Percentiles rank a stretch among this genome's conserved stretches.
Conservation (phyloP, 1,140 invertebrate species). For the Drosophila aff. region DNA sequence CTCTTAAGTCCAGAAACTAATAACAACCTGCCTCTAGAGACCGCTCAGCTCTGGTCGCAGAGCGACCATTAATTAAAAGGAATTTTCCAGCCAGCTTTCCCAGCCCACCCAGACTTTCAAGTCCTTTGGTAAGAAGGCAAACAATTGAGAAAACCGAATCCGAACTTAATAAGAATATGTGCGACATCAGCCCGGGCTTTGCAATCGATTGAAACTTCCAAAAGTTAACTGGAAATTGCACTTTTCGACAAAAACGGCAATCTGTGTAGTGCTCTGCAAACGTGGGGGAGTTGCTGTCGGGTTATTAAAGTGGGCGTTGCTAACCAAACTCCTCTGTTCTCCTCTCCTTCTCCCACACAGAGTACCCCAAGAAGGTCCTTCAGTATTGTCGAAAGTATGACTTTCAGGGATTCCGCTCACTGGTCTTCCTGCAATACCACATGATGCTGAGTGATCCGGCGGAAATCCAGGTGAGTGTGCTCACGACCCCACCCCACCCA, state of each 20-base stretch:
- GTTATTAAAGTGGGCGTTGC: slow-evolving; percentile 17
- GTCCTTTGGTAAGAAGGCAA: background rate
- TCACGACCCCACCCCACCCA: background rate
- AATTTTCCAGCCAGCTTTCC: background rate
- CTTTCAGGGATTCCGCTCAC: slow-evolving; percentile 77
- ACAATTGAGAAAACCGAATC: background rate
- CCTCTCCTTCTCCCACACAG: slow-evolving; percentile 19
- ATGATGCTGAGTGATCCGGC: slow-evolving; percentile 81
- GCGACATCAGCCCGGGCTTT: background rate
- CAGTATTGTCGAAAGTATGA: slow-evolving; percentile 83
- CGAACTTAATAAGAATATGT: slow-evolving; percentile 1
- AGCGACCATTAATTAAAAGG: slow-evolving; percentile 6
- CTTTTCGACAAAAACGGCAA: background rate
- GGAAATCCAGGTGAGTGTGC: slow-evolving; percentile 75
- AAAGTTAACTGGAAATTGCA: slow-evolving; percentile 4
- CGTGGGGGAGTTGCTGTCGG: background rate
- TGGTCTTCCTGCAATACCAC: slow-evolving; percentile 80
- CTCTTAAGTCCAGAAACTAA: background rate
- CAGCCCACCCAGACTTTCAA: background rate
- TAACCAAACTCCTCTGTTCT: background rate
- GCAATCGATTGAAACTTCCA: slow-evolving; percentile 3
- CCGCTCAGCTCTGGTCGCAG: background rate
- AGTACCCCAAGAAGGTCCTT: slow-evolving; percentile 79
- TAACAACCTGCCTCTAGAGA: background rate
- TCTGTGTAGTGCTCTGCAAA: slow-evolving; percentile 25